Evolutionary conservation across 23 tunicate genomes (phyloP), one percentile per base, ranked within the genome.

Genomic region (Trididemnum nubilum): DNA sequence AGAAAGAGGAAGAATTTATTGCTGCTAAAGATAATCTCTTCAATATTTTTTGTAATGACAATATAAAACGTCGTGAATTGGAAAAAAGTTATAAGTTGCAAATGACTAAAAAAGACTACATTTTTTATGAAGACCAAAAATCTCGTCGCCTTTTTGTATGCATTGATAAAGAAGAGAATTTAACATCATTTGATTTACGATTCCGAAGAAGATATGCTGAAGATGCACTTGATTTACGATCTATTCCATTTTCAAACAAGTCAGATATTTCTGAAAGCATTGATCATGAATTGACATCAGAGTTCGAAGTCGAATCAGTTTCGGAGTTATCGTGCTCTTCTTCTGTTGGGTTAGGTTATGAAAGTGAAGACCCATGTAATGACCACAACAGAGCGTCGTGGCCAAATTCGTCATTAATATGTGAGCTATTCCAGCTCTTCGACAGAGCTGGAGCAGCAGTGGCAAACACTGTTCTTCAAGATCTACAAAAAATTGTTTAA

Each of bases 41-140:
- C 25, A 30, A 73, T 34, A 73, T 73, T 4, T 73, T 73, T 40
- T 73, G 27, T 58, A 73, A n/a, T 21, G 58, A 73, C 39, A 28
- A 2, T 12, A 2, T 3, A 38, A 2, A 73, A 38, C 27, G 78
- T 37, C 37, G 58, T 21, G 9, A 38, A n/a, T 73, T 73, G 31
- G 58, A 73, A 40, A 5, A 73, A 38, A 2, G 2, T 19, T 58
- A 73, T 34, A 37, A 73, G 29, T 40, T 73, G 3, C 22, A 9
- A 38, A 73, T 73, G 58, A 73, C 78, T 40, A 58, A 69, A 15
- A 37, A 29, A 36, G 74, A 69, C 37, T 69, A 30, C 12, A 5
- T 9, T 12, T 69, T 69, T 34, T 69, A 73, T 73, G 78, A 73
- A 40, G 78, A 73, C 25, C 78, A 73, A 37, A 73, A 73, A 21